phyloP scores from a whole-genome alignment of 2,888 invertebrate species.

The Habrosyne pyritoides region DNA sequence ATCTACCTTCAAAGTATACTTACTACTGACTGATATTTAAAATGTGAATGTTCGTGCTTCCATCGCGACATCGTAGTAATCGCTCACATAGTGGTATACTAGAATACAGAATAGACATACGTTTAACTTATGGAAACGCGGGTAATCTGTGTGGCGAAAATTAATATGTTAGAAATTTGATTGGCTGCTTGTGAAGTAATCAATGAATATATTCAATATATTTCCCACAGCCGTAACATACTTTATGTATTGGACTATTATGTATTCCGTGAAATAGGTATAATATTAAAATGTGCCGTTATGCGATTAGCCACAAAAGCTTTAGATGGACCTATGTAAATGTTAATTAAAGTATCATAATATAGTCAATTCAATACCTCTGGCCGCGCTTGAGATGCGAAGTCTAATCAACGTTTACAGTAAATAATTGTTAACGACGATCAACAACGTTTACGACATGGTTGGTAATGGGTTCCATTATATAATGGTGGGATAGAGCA shows the following conservation, averaged over 20 bases:
- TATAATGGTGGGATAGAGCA: neutral
- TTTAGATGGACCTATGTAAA: neutral
- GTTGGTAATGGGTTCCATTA: neutral
- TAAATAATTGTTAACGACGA: neutral
- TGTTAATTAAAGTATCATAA: slow-evolving; percentile 13
- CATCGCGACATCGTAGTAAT: too few species aligned
- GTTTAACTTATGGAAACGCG: too few species aligned
- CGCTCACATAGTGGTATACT: too few species aligned
- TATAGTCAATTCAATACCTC: neutral
- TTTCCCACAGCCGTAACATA: neutral
- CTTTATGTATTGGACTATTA: neutral
- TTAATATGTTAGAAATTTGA: too few species aligned
- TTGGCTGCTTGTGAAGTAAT: slow-evolving; percentile 13
- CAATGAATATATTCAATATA: slow-evolving; percentile 10
- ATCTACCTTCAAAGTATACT: too few species aligned
- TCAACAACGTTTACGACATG: neutral
- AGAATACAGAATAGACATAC: too few species aligned
- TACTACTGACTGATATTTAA: too few species aligned
- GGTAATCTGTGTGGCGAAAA: too few species aligned
- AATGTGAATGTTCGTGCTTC: too few species aligned
- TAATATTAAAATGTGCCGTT: slow-evolving; percentile 6
- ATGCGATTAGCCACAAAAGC: slow-evolving; percentile 3
- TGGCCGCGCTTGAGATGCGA: neutral
- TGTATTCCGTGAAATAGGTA: too few species aligned
- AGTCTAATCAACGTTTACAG: neutral